These are phyloP conservation scores for Ammodytes marinus DNA, from an alignment of 2,113 vertebrate genomes.

Conservation along the genomic window DNA sequence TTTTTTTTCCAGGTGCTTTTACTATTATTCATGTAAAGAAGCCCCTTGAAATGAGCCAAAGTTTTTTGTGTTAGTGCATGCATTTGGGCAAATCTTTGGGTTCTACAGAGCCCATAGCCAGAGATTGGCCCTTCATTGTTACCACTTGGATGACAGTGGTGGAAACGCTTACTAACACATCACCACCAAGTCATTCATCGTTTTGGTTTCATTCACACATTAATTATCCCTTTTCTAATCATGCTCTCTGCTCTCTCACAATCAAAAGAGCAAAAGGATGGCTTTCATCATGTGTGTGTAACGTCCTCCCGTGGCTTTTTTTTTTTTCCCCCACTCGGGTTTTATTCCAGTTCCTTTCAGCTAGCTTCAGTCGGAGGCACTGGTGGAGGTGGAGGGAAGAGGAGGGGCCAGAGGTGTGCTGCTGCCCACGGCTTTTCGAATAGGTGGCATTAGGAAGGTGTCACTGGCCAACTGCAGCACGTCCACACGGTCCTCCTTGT, in stretches of 20 bases:
- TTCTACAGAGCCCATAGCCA: conserved; percentile 69
- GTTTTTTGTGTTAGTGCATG: conserved; percentile 71
- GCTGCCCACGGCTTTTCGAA: conserved; percentile 92
- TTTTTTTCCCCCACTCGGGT: conserved; percentile 3
- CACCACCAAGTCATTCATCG: conserved; percentile 3
- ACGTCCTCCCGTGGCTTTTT: conserved; percentile 27
- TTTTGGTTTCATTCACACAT: conserved; percentile 59
- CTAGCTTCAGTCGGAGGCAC: conserved; percentile 90
- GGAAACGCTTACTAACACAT: conserved; percentile 33
- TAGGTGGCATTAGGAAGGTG: conserved; percentile 94
- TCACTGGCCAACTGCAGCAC: conserved; percentile 94
- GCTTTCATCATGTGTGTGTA: conserved; percentile 37
- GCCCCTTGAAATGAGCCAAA: conserved; percentile 44
- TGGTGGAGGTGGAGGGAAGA: conserved; percentile 91
- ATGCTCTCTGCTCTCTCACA: conserved; percentile 14
- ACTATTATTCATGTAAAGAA: conserved; percentile 49
- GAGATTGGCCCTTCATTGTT: conserved; percentile 48
- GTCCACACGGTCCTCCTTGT: conserved; percentile 95
- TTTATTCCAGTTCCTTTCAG: conserved; percentile 30
- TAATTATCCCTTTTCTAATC: conserved; percentile 30
- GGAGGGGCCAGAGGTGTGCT: conserved; percentile 86
- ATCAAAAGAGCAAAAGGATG: conserved; percentile 31
- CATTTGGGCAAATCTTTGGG: conserved; percentile 74
- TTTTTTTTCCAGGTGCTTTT: conserved; percentile 57
- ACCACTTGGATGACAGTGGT: conserved; percentile 44